Percentiles rank a stretch among this genome's conserved stretches.
phyloP scores from a whole-genome alignment of 2,113 vertebrate species.

The Podarcis raffonei region DNA sequence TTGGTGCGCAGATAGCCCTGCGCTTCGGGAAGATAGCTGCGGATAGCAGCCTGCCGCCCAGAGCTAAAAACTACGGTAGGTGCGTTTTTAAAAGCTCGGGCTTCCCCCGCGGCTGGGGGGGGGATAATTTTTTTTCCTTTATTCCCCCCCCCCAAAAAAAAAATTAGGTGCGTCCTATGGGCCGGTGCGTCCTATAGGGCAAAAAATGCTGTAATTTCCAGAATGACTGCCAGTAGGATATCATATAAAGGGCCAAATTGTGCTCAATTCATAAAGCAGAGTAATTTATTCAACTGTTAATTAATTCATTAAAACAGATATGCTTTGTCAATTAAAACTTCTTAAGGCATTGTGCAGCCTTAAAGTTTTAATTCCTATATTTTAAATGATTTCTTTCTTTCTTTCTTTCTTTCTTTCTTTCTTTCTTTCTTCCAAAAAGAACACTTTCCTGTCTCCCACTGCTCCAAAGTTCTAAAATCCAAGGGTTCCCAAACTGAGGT shows the following conservation, averaged over 20 bases:
- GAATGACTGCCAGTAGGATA: conserved; percentile 6
- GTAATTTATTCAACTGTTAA: conserved; percentile 39
- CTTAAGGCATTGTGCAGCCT: neutral
- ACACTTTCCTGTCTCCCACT: neutral
- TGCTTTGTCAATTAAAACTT: neutral
- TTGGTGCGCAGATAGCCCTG: too few species aligned
- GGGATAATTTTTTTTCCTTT: too few species aligned
- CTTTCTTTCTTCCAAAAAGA: neutral
- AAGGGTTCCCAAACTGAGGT: too few species aligned
- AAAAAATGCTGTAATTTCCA: too few species aligned
- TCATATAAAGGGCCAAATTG: conserved; percentile 24
- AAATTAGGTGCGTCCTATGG: too few species aligned
- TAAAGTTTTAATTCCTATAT: neutral
- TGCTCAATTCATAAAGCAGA: conserved; percentile 21
- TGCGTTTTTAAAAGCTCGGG: too few species aligned
- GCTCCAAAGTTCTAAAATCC: neutral
- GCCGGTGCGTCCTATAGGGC: too few species aligned
- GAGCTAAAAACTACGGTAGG: too few species aligned
- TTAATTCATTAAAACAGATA: neutral
- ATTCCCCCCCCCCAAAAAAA: too few species aligned
- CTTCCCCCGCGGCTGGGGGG: too few species aligned
- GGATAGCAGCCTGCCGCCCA: too few species aligned
- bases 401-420: neutral
- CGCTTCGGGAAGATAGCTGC: too few species aligned
- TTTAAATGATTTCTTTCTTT: neutral